Conservation (phyloP, 2,797 vertebrate species). For the Channallabes apus region DNA sequence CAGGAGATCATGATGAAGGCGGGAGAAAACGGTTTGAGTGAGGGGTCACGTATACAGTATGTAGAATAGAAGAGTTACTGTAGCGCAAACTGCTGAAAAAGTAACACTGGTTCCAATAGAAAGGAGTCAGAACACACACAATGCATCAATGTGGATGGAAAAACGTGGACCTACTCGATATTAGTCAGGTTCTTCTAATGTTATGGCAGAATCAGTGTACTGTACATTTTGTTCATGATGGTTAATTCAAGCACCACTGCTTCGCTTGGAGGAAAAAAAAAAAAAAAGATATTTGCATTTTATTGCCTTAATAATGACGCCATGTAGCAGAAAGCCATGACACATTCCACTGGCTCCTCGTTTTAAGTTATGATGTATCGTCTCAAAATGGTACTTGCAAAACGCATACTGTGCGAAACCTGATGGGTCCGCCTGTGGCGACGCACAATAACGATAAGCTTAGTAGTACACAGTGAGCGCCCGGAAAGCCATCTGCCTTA, state of each 20-base stretch:
- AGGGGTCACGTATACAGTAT: not conserved
- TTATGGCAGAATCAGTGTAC: too few relatives aligned
- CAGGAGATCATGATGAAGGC: not conserved
- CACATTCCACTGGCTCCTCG: slow-evolving; percentile 9
- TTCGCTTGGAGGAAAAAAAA: not conserved
- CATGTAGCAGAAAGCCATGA: not conserved
- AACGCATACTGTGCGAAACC: slow-evolving; percentile 24
- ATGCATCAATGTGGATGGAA: too few relatives aligned
- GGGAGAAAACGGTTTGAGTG: not conserved
- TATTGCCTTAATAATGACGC: slow-evolving; percentile 17
- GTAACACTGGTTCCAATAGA: too few relatives aligned
- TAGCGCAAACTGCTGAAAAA: too few relatives aligned
- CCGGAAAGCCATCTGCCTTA: slow-evolving; percentile 33
- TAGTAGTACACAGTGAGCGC: slow-evolving; percentile 19
- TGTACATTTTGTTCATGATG: not conserved
- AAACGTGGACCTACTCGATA: too few relatives aligned
- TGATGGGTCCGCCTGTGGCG: slow-evolving; percentile 22
- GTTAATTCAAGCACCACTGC: not conserved
- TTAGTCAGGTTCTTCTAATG: too few relatives aligned
- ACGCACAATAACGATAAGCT: slow-evolving; percentile 21
- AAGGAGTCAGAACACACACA: too few relatives aligned
- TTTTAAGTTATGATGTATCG: slow-evolving; percentile 25
- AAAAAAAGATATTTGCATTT: not conserved
- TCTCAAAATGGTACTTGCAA: slow-evolving; percentile 14
- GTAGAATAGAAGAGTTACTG: not conserved